Evolutionary conservation across 2,888 invertebrate species (phyloP).

Genomic region (Antitype chi): DNA sequence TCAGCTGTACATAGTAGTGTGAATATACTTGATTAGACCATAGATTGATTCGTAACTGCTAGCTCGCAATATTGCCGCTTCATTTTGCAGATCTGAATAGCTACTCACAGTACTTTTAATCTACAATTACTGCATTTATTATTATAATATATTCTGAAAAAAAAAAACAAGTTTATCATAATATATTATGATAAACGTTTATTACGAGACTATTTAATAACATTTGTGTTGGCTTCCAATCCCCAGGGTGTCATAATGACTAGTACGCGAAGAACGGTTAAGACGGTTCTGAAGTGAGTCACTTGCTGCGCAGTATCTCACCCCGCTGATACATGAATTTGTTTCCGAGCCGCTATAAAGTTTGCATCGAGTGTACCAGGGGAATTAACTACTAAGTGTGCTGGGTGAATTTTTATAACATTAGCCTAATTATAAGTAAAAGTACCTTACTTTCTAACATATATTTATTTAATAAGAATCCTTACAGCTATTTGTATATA

Average conservation of each 20-base stretch:
- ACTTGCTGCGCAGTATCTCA: neutral
- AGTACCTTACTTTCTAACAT: conserved; percentile 62
- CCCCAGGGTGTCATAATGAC: neutral
- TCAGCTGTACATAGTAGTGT: neutral
- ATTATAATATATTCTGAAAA: no score
- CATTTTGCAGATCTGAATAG: neutral
- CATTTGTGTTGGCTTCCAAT: conserved; percentile 13
- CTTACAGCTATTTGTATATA: conserved; percentile 77
- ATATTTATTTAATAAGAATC: conserved; percentile 80
- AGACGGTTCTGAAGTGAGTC: neutral
- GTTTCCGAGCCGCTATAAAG: neutral
- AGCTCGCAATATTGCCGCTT: neutral
- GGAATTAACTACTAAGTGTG: conserved; percentile 11
- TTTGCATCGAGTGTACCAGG: neutral
- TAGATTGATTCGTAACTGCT: neutral
- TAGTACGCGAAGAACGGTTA: neutral
- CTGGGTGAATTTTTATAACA: conserved; percentile 34
- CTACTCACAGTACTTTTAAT: neutral
- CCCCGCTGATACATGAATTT: neutral
- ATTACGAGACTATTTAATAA: no score
- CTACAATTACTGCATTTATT: neutral
- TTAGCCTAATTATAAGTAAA: conserved; percentile 38
- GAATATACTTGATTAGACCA: neutral
- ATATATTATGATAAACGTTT: no score
- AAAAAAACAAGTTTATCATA: no score